Evolutionary conservation across 2,797 vertebrate species (phyloP), one percentile per base, ranked within the genome.

Genomic region (Pangasius sanitwongsei): DNA sequence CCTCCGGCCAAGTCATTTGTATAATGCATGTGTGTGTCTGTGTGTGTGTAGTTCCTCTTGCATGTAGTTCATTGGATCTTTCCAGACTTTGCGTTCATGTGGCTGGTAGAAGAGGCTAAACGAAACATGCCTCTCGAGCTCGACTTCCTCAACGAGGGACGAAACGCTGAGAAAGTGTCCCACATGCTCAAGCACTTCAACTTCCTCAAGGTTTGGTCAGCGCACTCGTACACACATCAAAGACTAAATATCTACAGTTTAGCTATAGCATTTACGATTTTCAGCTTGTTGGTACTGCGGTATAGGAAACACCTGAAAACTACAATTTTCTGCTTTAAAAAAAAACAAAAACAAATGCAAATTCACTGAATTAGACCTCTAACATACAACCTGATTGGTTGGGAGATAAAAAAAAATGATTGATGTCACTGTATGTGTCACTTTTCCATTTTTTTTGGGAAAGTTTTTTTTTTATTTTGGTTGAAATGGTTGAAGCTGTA

Each of bases 91-190:
- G 96, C 97, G 85, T 99, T 99, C 91, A 97, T 99, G 97, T 99
- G 98, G 98, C 92, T 99, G 93, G 97, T 99, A 87, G 98, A 99
- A 37, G 99, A 99, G 93, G 98, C 98, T 87, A 99, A 99, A 95
- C 99, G 97, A 93, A 99, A 99, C 94, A 95, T 99, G 92, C 98
- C 98, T 0, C 94, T 98, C 87, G 98, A 99, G 93, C 93, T 99
- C 91, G 97, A 99, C 95, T 99, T 99, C 93, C 96, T 99, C 13
- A 97, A 99, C 0, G 99, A 99, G 92, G 99, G 98, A 70, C 97
- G 91, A 89, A 99, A 99, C 25, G 97, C 98, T 1, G 98, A 99
- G 92, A 97, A 94, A 87, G 96, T 98, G 90, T 96, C 98, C 59
- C 87, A 91, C 57, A 97, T 98, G 97, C 95, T 99, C 67, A 95